These are phyloP conservation scores for Trichomycterus rosablanca DNA, from an alignment of 2,113 vertebrate species.

Conservation along the genomic window DNA sequence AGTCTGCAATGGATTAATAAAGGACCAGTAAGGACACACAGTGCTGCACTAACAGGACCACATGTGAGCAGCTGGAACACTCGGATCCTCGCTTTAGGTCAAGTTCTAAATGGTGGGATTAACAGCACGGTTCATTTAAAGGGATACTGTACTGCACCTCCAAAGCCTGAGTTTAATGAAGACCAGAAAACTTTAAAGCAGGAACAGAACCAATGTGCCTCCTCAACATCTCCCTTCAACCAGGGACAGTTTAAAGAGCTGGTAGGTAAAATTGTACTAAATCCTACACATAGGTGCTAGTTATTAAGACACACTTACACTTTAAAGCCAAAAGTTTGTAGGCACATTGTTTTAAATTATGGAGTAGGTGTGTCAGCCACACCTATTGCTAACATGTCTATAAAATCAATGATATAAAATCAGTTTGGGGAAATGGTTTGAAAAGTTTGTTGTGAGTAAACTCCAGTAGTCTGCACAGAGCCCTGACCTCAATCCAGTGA, in stretches of 20 bases:
- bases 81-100: background rate
- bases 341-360: too few species aligned
- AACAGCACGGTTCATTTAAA: constrained; percentile 35
- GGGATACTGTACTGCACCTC: constrained; percentile 33
- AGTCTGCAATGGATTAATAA: background rate
- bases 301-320: too few species aligned
- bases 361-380: too few species aligned
- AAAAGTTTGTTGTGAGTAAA: too few species aligned
- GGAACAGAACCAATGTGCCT: constrained; percentile 14
- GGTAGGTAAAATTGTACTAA: constrained; percentile 45
- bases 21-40: background rate
- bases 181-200: background rate
- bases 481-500: too few species aligned
- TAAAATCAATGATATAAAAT: too few species aligned
- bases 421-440: too few species aligned
- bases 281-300: too few species aligned
- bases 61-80: background rate
- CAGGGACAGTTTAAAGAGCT: constrained; percentile 69
- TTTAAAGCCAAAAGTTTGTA: too few species aligned
- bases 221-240: constrained; percentile 38
- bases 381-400: too few species aligned
- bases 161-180: constrained; percentile 15
- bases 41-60: background rate
- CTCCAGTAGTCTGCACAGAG: too few species aligned
- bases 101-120: background rate